Evolutionary conservation across 2,888 invertebrate species (phyloP), one percentile per base, ranked within the genome.

Genomic region (Carterocephalus palaemon): DNA sequence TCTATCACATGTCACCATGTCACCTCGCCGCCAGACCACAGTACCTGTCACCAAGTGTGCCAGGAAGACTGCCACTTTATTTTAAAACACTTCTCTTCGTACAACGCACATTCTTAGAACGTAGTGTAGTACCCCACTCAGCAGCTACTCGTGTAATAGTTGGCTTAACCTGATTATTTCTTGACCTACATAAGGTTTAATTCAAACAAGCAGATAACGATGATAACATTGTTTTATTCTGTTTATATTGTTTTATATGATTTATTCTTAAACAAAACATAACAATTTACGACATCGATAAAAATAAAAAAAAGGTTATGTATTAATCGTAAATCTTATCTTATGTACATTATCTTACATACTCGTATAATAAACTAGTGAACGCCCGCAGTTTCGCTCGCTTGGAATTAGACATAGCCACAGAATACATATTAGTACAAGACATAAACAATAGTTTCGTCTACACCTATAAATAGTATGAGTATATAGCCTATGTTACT

Each of bases 121-220:
- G 22, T 33, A 17, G 32, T 19, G 26, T 26, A 34, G 33, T 10
- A 34, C 20, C 33, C 42, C 29, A 29, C 34, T 34, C 13, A 22
- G 16, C 19, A 36, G 29, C 29, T 43, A n/a, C n/a, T n/a, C n/a
- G n/a, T n/a, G n/a, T n/a, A n/a, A n/a, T n/a, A 23, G 36, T 36
- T 36, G 68, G 67, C 72, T 74, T 71, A 77, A 75, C 80, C 82
- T 64, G 70, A 73, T 79, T 81, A 74, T 67, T 68, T 60, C 70
- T 71, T 78, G 75, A 76, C 79, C 77, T 67, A 80, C 62, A 72
- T 78, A 62, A 43, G 29, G 43, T 43, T 43, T 63, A 62, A 59
- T 63, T 65, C 66, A 67, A 60, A 70, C 64, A 64, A 66, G 64
- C 65, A 65, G 78, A 80, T 78, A 77, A 75, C 68, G 67, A 62